Base-by-base conservation (phyloP, 2,888 invertebrate species). In the Eristalis arbustorum region DNA sequence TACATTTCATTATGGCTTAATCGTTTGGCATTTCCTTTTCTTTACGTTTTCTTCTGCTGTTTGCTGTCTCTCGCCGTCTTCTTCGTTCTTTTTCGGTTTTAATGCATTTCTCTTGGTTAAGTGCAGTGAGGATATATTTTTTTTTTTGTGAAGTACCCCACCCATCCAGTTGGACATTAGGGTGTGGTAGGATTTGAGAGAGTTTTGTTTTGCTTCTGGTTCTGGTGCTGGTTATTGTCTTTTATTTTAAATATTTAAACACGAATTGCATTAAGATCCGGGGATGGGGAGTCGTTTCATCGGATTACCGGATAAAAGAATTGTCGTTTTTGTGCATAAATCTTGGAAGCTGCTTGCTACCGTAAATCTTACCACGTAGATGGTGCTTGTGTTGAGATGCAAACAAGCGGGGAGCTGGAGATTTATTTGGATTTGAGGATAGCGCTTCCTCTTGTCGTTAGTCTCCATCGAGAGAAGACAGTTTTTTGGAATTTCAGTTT, bases 1-100 rank as follows among this genome's bases (percentile, higher is more conserved):
- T 74, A 74, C 64, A 59, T 74, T 74, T 66, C 37, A 74, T 74
- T 74, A 64, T 74, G 37, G 56, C 40, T 66, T 74, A 74, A 74
- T 74, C 74, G 74, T 63, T 76, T 76, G 42, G 25, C 49, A 49
- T 49, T 49, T 49, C 49, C 49, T 59, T 40, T 42, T 69, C 22
- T 57, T 75, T 57, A 34, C 25, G 25, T 40, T 59, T 40, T 0
- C 31, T 23, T 22, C n/a, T 49, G 23, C 59, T 59, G 13, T 23
- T 59, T 59, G 59, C 59, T 42, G 59, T 59, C 14, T 5, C 13
- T 49, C 56, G 13, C 14, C 25, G 25, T 59, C 25, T 25, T 31
- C 25, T 3, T 13, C 23, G 59, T 13, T 37, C 13, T 37, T 13
- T 37, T 13, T 13, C 14, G 59, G 14, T 13, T 62, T 76, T 76